Evolutionary conservation across 2,888 invertebrate genomes (phyloP).

Genomic region (Eumacrocentrus americanus): DNA sequence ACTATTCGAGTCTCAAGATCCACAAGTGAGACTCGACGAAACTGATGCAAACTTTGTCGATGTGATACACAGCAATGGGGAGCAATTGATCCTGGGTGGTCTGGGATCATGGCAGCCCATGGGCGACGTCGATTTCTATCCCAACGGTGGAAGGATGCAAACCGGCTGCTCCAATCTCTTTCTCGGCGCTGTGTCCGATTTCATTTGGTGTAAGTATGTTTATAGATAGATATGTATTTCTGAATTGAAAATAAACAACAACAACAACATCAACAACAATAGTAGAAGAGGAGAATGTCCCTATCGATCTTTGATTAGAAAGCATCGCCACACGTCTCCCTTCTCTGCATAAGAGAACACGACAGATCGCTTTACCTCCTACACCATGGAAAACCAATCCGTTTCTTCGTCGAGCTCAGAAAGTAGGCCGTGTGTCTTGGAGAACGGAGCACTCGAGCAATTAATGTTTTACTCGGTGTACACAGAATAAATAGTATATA

Average conservation of each 20-base stretch:
- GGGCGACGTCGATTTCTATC: constrained; percentile 92
- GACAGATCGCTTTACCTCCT: constrained; percentile 46
- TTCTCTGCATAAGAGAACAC: constrained; percentile 40
- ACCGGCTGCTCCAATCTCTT: constrained; percentile 92
- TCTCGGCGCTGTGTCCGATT: constrained; percentile 88
- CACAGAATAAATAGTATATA: too few relatives aligned
- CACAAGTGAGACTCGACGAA: constrained; percentile 81
- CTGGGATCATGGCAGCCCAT: constrained; percentile 89
- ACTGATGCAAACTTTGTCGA: constrained; percentile 88
- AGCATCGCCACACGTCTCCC: constrained; percentile 42
- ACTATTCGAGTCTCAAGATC: constrained; percentile 88
- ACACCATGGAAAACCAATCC: constrained; percentile 42
- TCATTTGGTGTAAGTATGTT: constrained; percentile 77
- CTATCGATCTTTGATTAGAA: constrained; percentile 49
- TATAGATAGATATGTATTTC: neutral
- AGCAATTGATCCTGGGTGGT: constrained; percentile 88
- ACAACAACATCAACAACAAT: neutral
- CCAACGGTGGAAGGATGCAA: constrained; percentile 90
- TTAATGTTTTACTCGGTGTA: constrained; percentile 12
- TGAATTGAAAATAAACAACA: neutral
- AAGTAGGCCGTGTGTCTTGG: constrained; percentile 4
- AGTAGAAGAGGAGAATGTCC: neutral
- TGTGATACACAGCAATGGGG: constrained; percentile 92
- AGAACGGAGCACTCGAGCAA: constrained; percentile 7
- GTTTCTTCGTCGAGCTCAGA: constrained; percentile 35